These are phyloP conservation scores for Acrocera orbiculus DNA, from an alignment of 2,888 invertebrate species.

Conservation along the genomic window DNA sequence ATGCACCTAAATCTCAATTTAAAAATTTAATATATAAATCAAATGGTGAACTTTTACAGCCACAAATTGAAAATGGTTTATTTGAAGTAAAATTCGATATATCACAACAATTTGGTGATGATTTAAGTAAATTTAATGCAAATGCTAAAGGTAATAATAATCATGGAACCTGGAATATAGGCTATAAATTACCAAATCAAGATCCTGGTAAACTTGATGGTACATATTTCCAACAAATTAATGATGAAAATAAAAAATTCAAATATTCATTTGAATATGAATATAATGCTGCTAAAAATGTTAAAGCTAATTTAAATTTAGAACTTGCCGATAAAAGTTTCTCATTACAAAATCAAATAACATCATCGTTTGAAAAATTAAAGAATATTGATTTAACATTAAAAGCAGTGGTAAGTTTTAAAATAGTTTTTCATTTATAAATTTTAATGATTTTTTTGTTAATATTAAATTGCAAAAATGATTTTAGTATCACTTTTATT, in stretches of 20 bases:
- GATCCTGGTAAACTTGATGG: constrained; percentile 20
- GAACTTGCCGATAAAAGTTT: constrained; percentile 27
- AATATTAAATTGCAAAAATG: no score
- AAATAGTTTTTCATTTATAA: no score
- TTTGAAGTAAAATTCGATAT: constrained; percentile 16
- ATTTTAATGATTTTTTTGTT: no score
- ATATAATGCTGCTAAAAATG: constrained; percentile 25
- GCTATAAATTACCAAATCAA: constrained; percentile 9
- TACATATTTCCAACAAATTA: constrained; percentile 18
- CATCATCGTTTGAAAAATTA: constrained; percentile 33
- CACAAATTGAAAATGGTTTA: constrained; percentile 15
- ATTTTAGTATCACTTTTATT: no score
- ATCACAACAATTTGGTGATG: constrained; percentile 15
- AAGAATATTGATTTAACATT: constrained; percentile 35
- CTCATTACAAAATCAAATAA: constrained; percentile 30
- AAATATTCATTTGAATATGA: constrained; percentile 18
- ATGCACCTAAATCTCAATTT: constrained; percentile 39
- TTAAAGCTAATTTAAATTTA: constrained; percentile 26
- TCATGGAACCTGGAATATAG: constrained; percentile 17
- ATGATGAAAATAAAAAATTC: constrained; percentile 16
- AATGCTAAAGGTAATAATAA: constrained; percentile 16
- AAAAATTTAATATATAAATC: constrained; percentile 27
- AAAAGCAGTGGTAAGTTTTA: constrained; percentile 18
- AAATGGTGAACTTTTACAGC: constrained; percentile 22
- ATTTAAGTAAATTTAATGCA: constrained; percentile 9